Evolutionary conservation across 1,140 invertebrate species (phyloP).

Genomic region (Ceratoteleas bidentatus): DNA sequence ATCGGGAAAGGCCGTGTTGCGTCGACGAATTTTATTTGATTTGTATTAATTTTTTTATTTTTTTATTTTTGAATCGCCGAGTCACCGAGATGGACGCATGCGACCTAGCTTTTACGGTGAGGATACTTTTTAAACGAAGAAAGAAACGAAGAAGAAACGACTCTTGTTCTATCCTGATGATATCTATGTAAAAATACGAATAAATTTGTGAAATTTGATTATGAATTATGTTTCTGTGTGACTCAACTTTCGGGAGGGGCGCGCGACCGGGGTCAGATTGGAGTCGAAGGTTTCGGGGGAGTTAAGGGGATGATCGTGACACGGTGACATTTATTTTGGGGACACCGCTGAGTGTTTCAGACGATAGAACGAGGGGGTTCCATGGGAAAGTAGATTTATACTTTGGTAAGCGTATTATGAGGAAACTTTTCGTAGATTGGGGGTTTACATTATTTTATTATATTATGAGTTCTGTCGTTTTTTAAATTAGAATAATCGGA

Average conservation of each 20-base stretch:
- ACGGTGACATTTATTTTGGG: conserved; percentile 3
- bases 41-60: too few relatives aligned
- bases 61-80: too few relatives aligned
- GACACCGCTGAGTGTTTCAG: conserved; percentile 1
- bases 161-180: conserved; percentile 51
- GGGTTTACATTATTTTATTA: neutral
- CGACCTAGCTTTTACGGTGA: conserved; percentile 42
- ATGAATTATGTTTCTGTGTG: conserved; percentile 31
- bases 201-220: conserved; percentile 55
- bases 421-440: neutral
- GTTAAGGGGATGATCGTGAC: too few relatives aligned
- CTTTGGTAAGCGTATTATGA: neutral
- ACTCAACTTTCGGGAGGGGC: conserved; percentile 14
- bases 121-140: conserved; percentile 41
- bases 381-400: too few relatives aligned
- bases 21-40: too few relatives aligned
- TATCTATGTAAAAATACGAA: conserved; percentile 43
- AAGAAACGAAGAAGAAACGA: neutral
- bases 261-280: neutral
- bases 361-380: too few relatives aligned
- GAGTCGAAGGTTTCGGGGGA: neutral
- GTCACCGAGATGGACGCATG: conserved; percentile 35
- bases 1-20: too few relatives aligned
- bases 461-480: neutral
- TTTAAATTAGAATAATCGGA: neutral